phyloP scores from a whole-genome alignment of 2,797 vertebrate genomes.

The Petrocephalus sullivani region DNA sequence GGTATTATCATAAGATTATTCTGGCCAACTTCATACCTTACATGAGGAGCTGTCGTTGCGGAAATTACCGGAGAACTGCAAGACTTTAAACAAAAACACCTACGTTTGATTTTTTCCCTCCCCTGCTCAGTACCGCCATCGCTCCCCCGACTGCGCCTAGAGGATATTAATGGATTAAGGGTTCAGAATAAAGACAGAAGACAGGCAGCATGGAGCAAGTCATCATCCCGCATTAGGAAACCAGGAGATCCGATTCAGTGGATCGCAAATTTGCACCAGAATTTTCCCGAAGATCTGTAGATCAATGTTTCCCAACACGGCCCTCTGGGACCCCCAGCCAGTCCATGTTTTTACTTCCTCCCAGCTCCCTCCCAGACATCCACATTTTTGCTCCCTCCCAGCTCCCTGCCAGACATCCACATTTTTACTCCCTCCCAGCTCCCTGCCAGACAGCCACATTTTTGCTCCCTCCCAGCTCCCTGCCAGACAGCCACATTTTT shows the following conservation, averaged over 20 bases:
- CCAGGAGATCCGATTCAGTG: neutral
- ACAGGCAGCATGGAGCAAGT: neutral
- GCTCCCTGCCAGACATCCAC: neutral
- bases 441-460: neutral
- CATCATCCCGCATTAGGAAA: neutral
- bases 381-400: neutral
- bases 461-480: neutral
- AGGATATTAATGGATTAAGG: neutral
- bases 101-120: neutral
- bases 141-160: neutral
- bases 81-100: neutral
- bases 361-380: neutral
- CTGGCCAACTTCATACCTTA: neutral
- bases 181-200: slow-evolving; percentile 2
- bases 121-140: neutral
- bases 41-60: neutral
- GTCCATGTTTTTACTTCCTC: neutral
- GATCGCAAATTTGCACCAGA: neutral
- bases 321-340: neutral
- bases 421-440: neutral
- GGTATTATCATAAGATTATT: neutral
- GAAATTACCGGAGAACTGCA: neutral
- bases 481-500: too few relatives aligned
- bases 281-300: neutral
- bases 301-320: neutral